These are phyloP conservation scores for Baronia brevicornis DNA, from an alignment of 2,888 invertebrate genomes.

Conservation along the genomic window DNA sequence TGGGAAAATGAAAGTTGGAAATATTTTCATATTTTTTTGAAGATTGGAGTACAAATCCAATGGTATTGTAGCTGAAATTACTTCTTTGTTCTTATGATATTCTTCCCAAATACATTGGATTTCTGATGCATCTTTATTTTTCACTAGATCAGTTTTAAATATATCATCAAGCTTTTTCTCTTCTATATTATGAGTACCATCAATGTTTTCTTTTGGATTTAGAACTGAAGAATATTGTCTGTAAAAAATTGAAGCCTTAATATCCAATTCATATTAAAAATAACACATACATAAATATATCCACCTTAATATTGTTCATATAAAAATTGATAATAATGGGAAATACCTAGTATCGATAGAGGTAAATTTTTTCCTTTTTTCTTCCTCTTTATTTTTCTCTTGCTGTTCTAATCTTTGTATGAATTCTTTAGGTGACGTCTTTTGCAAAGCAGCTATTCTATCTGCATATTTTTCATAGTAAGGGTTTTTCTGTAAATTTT, in stretches of 20 bases:
- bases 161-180: conserved; percentile 78
- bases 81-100: conserved; percentile 86
- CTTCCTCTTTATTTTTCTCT: conserved; percentile 43
- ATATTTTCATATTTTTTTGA: conserved; percentile 71
- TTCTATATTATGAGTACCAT: no score
- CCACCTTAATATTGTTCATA: no score
- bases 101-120: conserved; percentile 86
- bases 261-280: not conserved
- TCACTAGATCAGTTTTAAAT: conserved; percentile 85
- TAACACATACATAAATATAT: no score
- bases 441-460: conserved; percentile 83
- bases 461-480: conserved; percentile 88
- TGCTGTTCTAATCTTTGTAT: conserved; percentile 76
- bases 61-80: conserved; percentile 84
- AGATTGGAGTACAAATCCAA: conserved; percentile 75
- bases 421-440: conserved; percentile 86
- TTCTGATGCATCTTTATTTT: conserved; percentile 81
- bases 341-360: conserved; percentile 53
- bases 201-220: conserved; percentile 80
- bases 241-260: conserved; percentile 26
- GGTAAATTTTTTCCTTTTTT: conserved; percentile 48
- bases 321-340: not conserved
- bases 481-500: conserved; percentile 80
- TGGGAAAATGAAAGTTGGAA: conserved; percentile 85
- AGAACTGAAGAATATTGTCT: conserved; percentile 79